A percentile compares a stretch with the other conserved stretches of the same genome.
These are phyloP conservation scores for Otocyon megalotis DNA, from an alignment of 2,113 vertebrate genomes.

Conservation along the genomic window DNA sequence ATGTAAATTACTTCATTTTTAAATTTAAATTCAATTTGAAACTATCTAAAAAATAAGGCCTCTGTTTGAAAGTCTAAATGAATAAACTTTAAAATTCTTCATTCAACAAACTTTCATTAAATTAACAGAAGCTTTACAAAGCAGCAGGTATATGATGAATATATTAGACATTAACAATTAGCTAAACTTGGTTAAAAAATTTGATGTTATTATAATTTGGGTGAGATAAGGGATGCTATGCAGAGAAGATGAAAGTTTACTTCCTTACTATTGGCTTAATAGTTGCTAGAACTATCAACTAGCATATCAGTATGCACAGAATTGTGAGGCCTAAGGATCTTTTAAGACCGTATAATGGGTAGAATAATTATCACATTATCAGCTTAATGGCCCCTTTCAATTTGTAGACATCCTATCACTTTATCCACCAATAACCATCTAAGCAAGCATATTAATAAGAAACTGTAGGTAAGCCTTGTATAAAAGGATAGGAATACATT, in stretches of 20 bases:
- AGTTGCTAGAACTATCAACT: not conserved
- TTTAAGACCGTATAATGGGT: not conserved
- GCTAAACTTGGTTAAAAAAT: slow-evolving; percentile 29
- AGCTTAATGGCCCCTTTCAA: not conserved
- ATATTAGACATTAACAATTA: slow-evolving; percentile 55
- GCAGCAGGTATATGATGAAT: not conserved
- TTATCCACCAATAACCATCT: not conserved
- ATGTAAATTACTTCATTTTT: not conserved
- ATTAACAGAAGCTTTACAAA: slow-evolving; percentile 53
- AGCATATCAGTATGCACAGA: not conserved
- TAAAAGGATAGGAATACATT: slow-evolving; percentile 15
- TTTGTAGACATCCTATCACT: not conserved
- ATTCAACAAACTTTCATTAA: slow-evolving; percentile 54
- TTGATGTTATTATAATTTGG: not conserved
- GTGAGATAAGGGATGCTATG: not conserved
- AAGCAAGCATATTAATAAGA: slow-evolving; percentile 1
- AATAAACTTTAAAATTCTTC: slow-evolving; percentile 47
- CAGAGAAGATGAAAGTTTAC: slow-evolving; percentile 37
- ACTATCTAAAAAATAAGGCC: not conserved
- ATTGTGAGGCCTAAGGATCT: not conserved
- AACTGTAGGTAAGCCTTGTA: not conserved
- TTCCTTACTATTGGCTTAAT: not conserved
- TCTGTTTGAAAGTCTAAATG: slow-evolving; percentile 54
- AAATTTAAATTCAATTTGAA: too few relatives aligned
- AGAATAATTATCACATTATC: not conserved